Evolutionary conservation across 2,113 vertebrate species (phyloP), one percentile per base, ranked within the genome.

Genomic region (Fulica atra): DNA sequence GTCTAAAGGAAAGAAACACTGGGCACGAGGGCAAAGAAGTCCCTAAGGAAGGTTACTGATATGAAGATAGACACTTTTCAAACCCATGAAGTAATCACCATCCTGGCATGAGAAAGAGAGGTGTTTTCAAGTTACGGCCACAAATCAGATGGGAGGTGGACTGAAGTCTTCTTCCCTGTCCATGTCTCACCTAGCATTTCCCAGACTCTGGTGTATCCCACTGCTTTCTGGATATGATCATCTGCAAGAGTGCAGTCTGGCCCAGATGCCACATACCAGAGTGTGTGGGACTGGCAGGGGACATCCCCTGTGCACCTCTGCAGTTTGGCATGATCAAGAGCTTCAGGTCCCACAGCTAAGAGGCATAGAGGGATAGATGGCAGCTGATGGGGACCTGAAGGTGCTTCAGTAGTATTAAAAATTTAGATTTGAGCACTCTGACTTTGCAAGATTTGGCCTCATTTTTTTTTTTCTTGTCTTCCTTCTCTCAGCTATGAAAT

Each of bases 271-370:
- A 78, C 1, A 2, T 48, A 7, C 38, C 2, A 6, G 53, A 5
- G 23, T 66, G 36, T 1, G 1, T 0, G 2, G 51, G 63, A 44
- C 7, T 2, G 3, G 13, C 12, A 74, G 21, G 9, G 2, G 2
- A 86, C 23, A 68, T 11, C 7, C 59, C 26, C 18, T 42, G 29
- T 23, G 8, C 29, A 73, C 2, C 8, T 61, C 68, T 69, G 48
- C 48, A 17, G 2, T 38, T 64, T 1, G 2, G 21, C 25, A 23
- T 14, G 26, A 31, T 11, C 1, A 0, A 65, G 7, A 26, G 38
- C 42, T 86, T 72, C 57, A 56, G 54, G 23, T 60, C 14, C 77
- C 29, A 57, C 31, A 51, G 13, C 16, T n/a, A 25, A 76, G 48
- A 72, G 33, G 33, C 29, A 29, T 57, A 92, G 54, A 51, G n/a